Base-by-base conservation (phyloP, 2,113 vertebrate species). In the Furnarius figulus region DNA sequence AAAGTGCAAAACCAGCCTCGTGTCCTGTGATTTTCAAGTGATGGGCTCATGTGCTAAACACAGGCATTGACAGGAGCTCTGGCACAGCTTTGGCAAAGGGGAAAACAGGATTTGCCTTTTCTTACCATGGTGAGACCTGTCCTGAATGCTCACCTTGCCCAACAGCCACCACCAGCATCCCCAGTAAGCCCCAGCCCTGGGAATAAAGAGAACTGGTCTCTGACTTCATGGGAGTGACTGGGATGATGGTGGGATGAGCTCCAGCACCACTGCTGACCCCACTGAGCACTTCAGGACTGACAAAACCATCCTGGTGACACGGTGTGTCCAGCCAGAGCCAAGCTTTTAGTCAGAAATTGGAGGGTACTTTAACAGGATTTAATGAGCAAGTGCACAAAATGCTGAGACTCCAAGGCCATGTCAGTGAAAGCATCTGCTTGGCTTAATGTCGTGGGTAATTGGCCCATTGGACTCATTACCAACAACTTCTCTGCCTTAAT, bases 281-380 rank as follows among this genome's bases (percentile, higher is more conserved):
- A 5, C 24, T 0, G 13, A 6, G 4, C 12, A 0, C n/a, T 44
- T 10, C 35, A 8, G 22, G 42, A 14, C 16, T 5, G 0, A 33
- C 27, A 21, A 44, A 61, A 35, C n/a, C 3, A 1, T 14, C 39
- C 4, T 6, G 0, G 16, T 21, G 21, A 5, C 21, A 21, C 30
- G 2, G 40, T 0, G 27, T 75, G 83, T 42, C 5, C 4, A 30
- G 79, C 76, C 72, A 33, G n/a, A 68, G 39, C n/a, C 53, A 30
- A 40, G 78, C 12, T 37, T 89, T 58, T 8, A 27, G 49, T 6
- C 65, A 44, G 50, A 53, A 78, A 87, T 37, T 3, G 31, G 52
- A 49, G 15, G 47, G 24, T 10, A 22, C 46, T 95, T 56, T 27
- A 83, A 14, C 8, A 56, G 30, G 46, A 55, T 74, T 67, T 21